A percentile compares a stretch with the other conserved stretches of the same genome.
Conservation (phyloP, 2,797 vertebrate genomes). For the Epinephelus awoara region DNA sequence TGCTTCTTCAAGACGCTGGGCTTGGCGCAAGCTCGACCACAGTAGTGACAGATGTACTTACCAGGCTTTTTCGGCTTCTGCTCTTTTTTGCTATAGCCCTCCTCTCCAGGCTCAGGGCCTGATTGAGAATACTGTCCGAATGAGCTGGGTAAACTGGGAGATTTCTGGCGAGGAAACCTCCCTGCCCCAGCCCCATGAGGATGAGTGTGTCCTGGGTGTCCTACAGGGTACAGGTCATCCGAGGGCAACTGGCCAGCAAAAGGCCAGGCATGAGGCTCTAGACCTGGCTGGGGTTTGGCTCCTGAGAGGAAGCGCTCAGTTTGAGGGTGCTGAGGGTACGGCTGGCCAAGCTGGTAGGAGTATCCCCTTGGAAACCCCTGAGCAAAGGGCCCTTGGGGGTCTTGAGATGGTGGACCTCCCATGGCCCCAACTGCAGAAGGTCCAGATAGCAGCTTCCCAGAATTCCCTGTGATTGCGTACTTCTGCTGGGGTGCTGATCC, state of each 20-base stretch:
- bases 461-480: constrained; percentile 84
- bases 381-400: constrained; percentile 77
- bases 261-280: constrained; percentile 94
- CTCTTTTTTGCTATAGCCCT: constrained; percentile 94
- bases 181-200: constrained; percentile 84
- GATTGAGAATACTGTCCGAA: constrained; percentile 95
- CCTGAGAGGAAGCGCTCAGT: constrained; percentile 90
- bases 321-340: constrained; percentile 94
- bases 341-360: constrained; percentile 92
- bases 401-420: constrained; percentile 75
- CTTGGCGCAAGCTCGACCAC: constrained; percentile 98
- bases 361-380: constrained; percentile 88
- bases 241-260: constrained; percentile 93
- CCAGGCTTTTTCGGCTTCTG: constrained; percentile 98
- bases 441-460: constrained; percentile 89
- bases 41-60: constrained; percentile 98
- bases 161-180: constrained; percentile 94
- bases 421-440: constrained; percentile 81
- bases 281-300: constrained; percentile 93
- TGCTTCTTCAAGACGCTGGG: constrained; percentile 99
- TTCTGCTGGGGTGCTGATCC: constrained; percentile 89
- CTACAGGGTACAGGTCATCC: constrained; percentile 91
- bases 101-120: constrained; percentile 91
- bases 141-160: constrained; percentile 91
- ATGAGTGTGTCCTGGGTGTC: constrained; percentile 88